Conservation (phyloP, 2,113 vertebrate genomes). For the Platichthys stellatus region DNA sequence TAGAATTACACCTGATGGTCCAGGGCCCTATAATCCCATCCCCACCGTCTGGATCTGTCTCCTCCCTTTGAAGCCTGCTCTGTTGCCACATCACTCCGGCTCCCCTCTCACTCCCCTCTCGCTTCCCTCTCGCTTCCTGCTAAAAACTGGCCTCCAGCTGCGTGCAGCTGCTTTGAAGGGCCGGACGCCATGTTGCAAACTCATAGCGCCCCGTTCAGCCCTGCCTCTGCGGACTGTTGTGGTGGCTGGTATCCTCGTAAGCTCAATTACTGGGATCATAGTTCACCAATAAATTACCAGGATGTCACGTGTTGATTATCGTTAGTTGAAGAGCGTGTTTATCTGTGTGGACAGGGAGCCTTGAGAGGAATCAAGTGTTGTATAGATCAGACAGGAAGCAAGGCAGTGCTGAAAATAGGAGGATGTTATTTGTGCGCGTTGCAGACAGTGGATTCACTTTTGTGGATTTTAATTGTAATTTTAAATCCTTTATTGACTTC, state of each 20-base stretch:
- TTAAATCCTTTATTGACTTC: too few species aligned
- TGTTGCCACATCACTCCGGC: constrained; percentile 7
- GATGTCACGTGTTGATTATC: constrained; percentile 64
- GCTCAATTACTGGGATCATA: constrained; percentile 71
- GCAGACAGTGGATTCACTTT: too few species aligned
- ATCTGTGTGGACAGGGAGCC: constrained; percentile 30
- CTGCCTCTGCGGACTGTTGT: constrained; percentile 31
- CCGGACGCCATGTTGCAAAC: constrained; percentile 74
- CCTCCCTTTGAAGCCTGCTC: constrained; percentile 36
- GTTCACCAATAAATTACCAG: constrained; percentile 63
- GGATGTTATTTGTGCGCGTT: too few species aligned
- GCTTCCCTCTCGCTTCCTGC: constrained; percentile 33
- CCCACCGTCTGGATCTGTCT: constrained; percentile 14
- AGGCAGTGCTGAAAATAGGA: constrained; percentile 39
- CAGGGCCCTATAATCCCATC: not conserved
- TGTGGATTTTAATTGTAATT: too few species aligned
- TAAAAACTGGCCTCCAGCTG: constrained; percentile 77
- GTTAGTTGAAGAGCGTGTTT: constrained; percentile 32
- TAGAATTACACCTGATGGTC: not conserved
- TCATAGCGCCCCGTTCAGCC: constrained; percentile 53
- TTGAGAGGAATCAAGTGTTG: constrained; percentile 11
- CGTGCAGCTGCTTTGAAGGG: constrained; percentile 80
- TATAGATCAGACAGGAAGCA: constrained; percentile 4
- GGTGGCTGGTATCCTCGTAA: constrained; percentile 48
- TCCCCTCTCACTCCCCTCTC: not conserved